phyloP scores from a whole-genome alignment of 2,113 vertebrate genomes.

The Neofelis nebulosa region DNA sequence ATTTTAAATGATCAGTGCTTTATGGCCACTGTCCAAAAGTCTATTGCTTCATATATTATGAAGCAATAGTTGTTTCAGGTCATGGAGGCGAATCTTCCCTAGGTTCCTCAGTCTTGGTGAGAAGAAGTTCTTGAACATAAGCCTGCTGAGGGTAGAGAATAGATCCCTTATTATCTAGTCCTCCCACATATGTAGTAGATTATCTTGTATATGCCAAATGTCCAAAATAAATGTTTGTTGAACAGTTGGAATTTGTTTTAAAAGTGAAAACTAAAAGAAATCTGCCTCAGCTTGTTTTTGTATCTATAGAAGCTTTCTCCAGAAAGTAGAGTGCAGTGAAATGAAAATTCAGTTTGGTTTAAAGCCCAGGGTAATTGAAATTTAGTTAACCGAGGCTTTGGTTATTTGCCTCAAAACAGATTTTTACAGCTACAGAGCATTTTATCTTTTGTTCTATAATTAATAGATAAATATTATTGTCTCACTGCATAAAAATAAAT shows the following conservation, averaged over 20 bases:
- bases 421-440: neutral
- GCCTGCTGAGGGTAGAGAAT: neutral
- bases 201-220: neutral
- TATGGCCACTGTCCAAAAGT: neutral
- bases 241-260: neutral
- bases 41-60: neutral
- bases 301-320: neutral
- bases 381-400: neutral
- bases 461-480: conserved; percentile 13
- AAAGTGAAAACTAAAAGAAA: neutral
- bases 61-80: neutral
- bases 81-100: neutral
- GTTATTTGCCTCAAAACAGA: neutral
- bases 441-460: conserved; percentile 10
- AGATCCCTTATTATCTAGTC: neutral
- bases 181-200: neutral
- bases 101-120: neutral
- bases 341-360: neutral
- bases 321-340: neutral
- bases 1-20: neutral
- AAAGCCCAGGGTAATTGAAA: neutral
- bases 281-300: neutral
- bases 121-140: neutral
- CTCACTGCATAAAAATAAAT: neutral
- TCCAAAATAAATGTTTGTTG: neutral